These are phyloP conservation scores for Neodon shergylaensis DNA, from an alignment of 2,113 vertebrate species.

Conservation along the genomic window DNA sequence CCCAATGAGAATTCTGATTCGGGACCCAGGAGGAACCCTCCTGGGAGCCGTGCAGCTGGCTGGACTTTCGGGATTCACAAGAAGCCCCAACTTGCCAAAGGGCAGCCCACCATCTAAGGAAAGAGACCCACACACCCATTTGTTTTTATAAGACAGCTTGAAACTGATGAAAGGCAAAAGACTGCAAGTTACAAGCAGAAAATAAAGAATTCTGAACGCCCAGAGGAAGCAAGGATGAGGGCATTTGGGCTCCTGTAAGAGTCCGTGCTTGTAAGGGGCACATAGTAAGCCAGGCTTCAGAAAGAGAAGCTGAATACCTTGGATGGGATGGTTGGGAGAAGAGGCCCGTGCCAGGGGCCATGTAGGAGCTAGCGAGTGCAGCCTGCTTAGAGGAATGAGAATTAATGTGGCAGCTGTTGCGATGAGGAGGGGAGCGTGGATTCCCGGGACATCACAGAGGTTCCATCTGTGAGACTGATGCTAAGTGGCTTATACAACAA, in stretches of 20 bases:
- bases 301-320: not conserved
- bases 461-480: slow-evolving; percentile 48
- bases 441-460: slow-evolving; percentile 9
- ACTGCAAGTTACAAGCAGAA: not conserved
- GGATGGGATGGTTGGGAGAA: not conserved
- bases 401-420: slow-evolving; percentile 40
- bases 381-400: slow-evolving; percentile 6
- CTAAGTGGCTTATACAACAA: slow-evolving; percentile 53
- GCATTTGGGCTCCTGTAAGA: not conserved
- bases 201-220: slow-evolving; percentile 27
- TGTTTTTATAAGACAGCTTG: slow-evolving; percentile 2
- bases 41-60: no score
- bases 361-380: not conserved
- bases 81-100: not conserved
- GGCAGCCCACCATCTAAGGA: not conserved
- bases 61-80: not conserved
- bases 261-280: not conserved
- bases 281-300: not conserved
- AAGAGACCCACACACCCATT: not conserved
- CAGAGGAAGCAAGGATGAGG: not conserved
- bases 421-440: not conserved
- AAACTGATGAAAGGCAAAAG: slow-evolving; percentile 29
- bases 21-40: not conserved
- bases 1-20: not conserved
- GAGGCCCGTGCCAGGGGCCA: not conserved